Conservation (phyloP, 2,113 vertebrate species). For the Rissa tridactyla region DNA sequence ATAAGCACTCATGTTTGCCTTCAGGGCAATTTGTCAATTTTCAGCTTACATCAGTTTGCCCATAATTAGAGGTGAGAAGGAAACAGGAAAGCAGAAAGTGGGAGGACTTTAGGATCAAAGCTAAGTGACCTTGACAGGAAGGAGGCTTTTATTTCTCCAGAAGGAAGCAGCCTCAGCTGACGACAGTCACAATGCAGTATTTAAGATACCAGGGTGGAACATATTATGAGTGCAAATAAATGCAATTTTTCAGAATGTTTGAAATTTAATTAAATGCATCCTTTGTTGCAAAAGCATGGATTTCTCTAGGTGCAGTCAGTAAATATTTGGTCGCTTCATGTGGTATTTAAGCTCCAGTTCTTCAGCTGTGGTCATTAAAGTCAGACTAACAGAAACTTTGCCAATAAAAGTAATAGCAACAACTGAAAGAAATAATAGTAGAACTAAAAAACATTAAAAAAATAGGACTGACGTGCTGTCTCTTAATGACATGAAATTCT, state of each 20-base stretch:
- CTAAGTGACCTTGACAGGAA: slow-evolving; percentile 35
- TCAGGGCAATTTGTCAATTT: slow-evolving; percentile 21
- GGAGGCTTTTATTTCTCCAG: slow-evolving; percentile 1
- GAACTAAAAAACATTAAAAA: background rate
- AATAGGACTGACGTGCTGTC: background rate
- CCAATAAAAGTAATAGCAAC: background rate
- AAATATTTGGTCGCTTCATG: background rate
- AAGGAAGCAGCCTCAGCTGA: background rate
- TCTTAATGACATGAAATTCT: background rate
- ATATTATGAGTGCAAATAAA: background rate
- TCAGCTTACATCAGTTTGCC: background rate
- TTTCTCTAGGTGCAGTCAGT: background rate
- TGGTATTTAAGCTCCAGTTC: background rate
- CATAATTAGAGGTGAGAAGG: background rate
- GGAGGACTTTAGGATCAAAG: background rate
- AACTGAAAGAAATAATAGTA: background rate
- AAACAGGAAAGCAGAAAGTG: background rate
- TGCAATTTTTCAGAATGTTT: background rate
- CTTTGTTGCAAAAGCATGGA: background rate
- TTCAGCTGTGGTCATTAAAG: background rate
- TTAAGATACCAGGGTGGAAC: background rate
- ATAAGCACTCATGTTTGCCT: background rate
- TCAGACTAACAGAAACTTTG: background rate
- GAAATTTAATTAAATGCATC: background rate
- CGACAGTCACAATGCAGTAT: background rate